Conservation (phyloP, 2,888 invertebrate species). For the Rotaria magnacalcarata region DNA sequence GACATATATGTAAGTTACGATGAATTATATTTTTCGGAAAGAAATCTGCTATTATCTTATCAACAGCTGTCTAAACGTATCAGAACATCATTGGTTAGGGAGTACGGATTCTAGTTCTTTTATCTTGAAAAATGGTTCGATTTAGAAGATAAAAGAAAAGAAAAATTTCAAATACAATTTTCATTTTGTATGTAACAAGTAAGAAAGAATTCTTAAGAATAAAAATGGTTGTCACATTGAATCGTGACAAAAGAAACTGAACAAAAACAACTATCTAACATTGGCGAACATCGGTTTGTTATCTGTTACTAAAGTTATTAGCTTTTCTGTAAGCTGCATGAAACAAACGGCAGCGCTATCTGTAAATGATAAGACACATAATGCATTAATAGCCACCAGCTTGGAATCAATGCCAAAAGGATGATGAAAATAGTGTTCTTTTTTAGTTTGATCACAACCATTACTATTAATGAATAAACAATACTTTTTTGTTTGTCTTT, state of each 20-base stretch:
- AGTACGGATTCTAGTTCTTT: not conserved
- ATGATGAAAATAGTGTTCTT: too few species aligned
- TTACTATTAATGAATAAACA: not conserved
- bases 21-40: not conserved
- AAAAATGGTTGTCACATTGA: too few species aligned
- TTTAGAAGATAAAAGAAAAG: not conserved
- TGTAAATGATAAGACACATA: too few species aligned
- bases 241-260: too few species aligned
- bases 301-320: not conserved
- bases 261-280: too few species aligned
- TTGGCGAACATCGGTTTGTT: too few species aligned
- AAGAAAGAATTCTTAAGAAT: too few species aligned
- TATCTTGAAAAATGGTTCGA: not conserved
- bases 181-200: too few species aligned
- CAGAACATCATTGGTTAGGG: not conserved
- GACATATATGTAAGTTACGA: not conserved
- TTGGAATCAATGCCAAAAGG: too few species aligned
- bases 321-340: not conserved
- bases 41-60: not conserved
- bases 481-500: too few species aligned
- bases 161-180: too few species aligned
- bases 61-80: not conserved
- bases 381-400: too few species aligned
- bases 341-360: not conserved
- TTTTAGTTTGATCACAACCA: not conserved